Evolutionary conservation across 2,888 invertebrate genomes (phyloP), one percentile per base, ranked within the genome.

Genomic region (Nemurella pictetii): DNA sequence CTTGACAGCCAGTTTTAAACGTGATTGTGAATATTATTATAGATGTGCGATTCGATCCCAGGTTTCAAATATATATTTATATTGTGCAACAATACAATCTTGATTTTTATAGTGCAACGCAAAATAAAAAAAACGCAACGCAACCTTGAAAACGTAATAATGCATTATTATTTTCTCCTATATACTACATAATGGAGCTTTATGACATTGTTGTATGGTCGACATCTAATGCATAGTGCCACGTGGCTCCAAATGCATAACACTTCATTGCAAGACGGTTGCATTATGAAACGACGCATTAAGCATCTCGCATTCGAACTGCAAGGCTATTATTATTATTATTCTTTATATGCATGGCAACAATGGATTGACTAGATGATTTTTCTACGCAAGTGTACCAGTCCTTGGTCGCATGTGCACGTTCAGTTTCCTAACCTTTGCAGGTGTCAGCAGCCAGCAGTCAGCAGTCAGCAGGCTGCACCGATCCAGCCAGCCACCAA

Each of bases 161-260:
- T n/a, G 27, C 28, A 75, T 75, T 5, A 75, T 75, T 75, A 75
- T 75, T 75, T 27, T 27, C 28, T 75, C 20, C 74, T 25, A 25
- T 25, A 12, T 27, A 12, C 75, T 9, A 75, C n/a, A 55, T 20
- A 55, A 7, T 55, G 55, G 55, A 12, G 20, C 20, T 55, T 55
- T 78, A 78, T 78, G 78, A 78, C 78, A 78, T 78, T n/a, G 75
- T 27, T 75, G 28, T 9, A 75, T 9, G 4, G 28, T 26, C 20
- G 3, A 7, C 36, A 36, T 9, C 36, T 36, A 15, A 20, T 3
- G 7, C 28, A 27, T 80, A 30, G 0, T 29, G 80, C 32, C 82
- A 82, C 82, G 82, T 82, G 82, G 25, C 55, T 72, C 82, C 26
- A 35, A 36, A 72, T 82, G 82, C 72, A 82, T 78, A 78, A 78